Evolutionary conservation across 2,113 vertebrate genomes (phyloP), one percentile per base, ranked within the genome.

Genomic region (Seriola dumerili): DNA sequence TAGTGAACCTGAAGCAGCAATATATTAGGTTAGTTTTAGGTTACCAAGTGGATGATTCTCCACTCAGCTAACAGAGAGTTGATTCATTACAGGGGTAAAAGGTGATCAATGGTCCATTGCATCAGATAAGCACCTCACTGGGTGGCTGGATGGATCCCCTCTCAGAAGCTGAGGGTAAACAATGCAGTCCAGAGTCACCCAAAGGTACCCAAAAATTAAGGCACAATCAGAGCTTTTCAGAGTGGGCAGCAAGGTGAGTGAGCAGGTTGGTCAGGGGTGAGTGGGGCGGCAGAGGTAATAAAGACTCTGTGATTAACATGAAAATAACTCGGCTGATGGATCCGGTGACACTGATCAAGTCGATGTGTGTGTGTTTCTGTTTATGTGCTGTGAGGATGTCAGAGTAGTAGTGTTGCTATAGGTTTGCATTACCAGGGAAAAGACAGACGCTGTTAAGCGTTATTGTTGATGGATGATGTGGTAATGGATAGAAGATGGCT

Each of bases 101-200:
- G 93, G 93, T 91, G 93, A 93, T 91, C 92, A 94, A 94, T 94
- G 93, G 91, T 91, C 92, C 93, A 78, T 90, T 90, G 85, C 92
- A 94, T 93, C 93, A 92, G 94, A 95, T 95, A 94, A 94, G 88
- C 77, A 81, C 83, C 91, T 88, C 81, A 77, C 73, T 91, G 91
- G 88, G 91, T 89, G 91, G 90, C 81, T 86, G 78, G 73, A 76
- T 72, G 70, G 88, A 81, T 85, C 82, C 67, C 54, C 17, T 89
- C 79, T 88, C 76, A 61, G 80, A 66, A 91, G 46, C 72, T 57
- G 84, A 87, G 82, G 76, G 76, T 86, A 92, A 86, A 91, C 93
- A 95, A 94, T 94, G 88, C 48, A 23, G 79, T 71, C 84, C 91
- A 80, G 89, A 89, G 93, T 93, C 89, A 92, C 90, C 73, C 23